These are phyloP conservation scores for Pao palembangensis DNA, from an alignment of 2,113 vertebrate genomes.

Conservation along the genomic window DNA sequence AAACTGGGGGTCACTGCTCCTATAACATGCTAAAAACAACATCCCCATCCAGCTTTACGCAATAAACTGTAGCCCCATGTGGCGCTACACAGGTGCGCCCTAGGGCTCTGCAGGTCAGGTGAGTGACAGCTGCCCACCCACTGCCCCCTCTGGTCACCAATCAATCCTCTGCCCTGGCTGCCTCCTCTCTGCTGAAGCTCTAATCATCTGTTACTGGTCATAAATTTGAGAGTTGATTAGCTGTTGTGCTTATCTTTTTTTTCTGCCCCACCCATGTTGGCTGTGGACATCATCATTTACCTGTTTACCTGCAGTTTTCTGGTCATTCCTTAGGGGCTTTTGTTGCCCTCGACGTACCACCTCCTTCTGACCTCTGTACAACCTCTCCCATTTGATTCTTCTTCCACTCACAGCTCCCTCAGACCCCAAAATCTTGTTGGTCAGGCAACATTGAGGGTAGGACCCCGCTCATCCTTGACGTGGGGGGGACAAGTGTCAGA, in stretches of 20 bases:
- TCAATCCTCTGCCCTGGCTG: constrained; percentile 29
- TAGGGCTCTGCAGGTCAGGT: constrained; percentile 41
- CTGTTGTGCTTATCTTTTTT: constrained; percentile 41
- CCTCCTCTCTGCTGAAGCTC: constrained; percentile 39
- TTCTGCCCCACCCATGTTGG: constrained; percentile 2
- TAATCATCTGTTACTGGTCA: constrained; percentile 55
- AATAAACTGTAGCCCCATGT: constrained; percentile 16
- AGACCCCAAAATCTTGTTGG: constrained; percentile 8
- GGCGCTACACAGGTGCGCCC: constrained; percentile 60
- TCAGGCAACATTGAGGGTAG: constrained; percentile 29
- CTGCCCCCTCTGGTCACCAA: constrained; percentile 39
- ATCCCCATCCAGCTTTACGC: constrained; percentile 45
- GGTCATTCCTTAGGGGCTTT: constrained; percentile 11
- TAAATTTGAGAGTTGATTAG: constrained; percentile 55
- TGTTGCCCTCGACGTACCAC: constrained; percentile 2
- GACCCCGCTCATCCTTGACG: constrained; percentile 29
- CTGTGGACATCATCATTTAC: constrained; percentile 12
- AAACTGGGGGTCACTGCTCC: background rate
- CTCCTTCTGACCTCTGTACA: constrained; percentile 21
- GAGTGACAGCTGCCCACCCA: constrained; percentile 57
- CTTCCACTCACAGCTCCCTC: constrained; percentile 1
- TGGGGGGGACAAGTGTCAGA: constrained; percentile 58
- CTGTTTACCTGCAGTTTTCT: constrained; percentile 10
- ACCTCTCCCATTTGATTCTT: constrained; percentile 26
- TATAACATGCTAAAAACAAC: constrained; percentile 56